Evolutionary conservation across 2,797 vertebrate genomes (phyloP), one percentile per base, ranked within the genome.

Genomic region (Luscinia luscinia): DNA sequence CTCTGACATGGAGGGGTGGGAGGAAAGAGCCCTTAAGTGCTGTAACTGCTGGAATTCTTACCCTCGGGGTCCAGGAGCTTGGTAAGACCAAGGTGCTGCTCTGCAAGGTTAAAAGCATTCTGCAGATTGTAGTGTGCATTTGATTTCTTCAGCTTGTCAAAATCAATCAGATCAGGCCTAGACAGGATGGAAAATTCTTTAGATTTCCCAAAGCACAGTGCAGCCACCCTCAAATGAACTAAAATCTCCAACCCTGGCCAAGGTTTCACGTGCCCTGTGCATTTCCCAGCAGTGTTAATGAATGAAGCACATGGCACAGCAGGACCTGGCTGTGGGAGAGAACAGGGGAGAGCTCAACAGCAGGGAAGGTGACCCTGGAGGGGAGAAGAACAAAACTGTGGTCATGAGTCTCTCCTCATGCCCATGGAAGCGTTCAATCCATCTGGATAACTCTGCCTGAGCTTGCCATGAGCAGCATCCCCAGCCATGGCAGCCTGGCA

Each of bases 81-180:
- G 84, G 99, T 99, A 93, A 99, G 98, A 70, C 99, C 99, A 87
- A 99, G 98, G 96, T 99, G 99, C 67, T 99, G 99, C 95, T 99
- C 99, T 7, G 99, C 99, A 96, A 99, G 97, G 97, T 99, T 99
- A 94, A 99, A 99, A 52, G 99, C 99, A 58, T 99, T 99, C 97
- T 99, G 99, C 79, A 99, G 98, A 98, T 99, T 99, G 98, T 99
- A 98, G 97, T 99, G 99, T 93, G 98, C 99, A 46, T 99, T 99
- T 91, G 99, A 99, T 95, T 99, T 99, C 98, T 99, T 99, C 95
- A 99, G 98, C 94, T 99, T 99, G 97, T 99, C 99, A 93, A 99
- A 99, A 97, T 99, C 99, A 82, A 99, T 99, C 97, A 99, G 97
- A 96, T 99, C 99, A 48, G 99, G 99, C 95, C 99, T 99, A 76